Conservation (phyloP, 2,888 invertebrate species). For the Acrocyrtus sp. region DNA sequence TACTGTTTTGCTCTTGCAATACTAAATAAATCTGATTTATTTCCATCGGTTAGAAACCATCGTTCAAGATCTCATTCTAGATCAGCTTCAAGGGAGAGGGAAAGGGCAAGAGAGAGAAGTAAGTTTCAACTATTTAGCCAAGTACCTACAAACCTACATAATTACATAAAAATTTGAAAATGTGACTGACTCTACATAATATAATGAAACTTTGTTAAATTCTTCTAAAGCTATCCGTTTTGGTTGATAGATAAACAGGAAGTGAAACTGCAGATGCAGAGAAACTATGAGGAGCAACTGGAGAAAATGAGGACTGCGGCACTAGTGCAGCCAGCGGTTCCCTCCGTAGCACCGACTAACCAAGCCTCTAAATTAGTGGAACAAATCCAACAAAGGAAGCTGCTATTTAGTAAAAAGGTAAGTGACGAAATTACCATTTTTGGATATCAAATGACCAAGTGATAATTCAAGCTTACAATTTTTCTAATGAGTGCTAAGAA, state of each 20-base stretch:
- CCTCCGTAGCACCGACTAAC: constrained; percentile 64
- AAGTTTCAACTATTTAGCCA: too few relatives aligned
- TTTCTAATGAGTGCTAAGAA: too few relatives aligned
- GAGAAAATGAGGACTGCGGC: constrained; percentile 46
- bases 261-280: constrained; percentile 42
- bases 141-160: too few relatives aligned
- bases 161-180: too few relatives aligned
- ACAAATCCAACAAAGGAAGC: constrained; percentile 90
- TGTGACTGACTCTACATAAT: too few relatives aligned
- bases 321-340: constrained; percentile 10
- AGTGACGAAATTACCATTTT: too few relatives aligned
- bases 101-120: constrained; percentile 65
- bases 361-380: constrained; percentile 85
- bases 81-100: constrained; percentile 64
- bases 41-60: constrained; percentile 57
- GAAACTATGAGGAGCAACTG: constrained; percentile 55
- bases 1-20: too few relatives aligned
- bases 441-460: too few relatives aligned
- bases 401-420: constrained; percentile 87
- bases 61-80: constrained; percentile 54
- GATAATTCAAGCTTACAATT: too few relatives aligned
- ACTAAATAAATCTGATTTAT: too few relatives aligned
- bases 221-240: too few relatives aligned
- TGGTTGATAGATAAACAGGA: constrained; percentile 49
- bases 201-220: too few relatives aligned